Percentiles rank a stretch among this genome's conserved stretches.
Evolutionary conservation across 2,888 invertebrate genomes (phyloP).

Genomic region (Melanophora roralis): DNA sequence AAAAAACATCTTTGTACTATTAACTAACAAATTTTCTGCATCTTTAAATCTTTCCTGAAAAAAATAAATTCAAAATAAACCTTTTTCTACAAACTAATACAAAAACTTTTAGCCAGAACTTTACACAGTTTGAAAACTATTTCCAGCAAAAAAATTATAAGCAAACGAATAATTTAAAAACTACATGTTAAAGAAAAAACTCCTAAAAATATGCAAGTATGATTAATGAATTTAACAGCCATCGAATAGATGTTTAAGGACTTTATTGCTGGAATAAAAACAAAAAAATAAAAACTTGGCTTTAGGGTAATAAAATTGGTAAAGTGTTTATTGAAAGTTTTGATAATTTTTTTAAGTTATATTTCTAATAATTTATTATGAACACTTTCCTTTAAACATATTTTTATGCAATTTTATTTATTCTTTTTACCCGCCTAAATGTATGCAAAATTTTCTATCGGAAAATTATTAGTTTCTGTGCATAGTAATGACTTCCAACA

Average conservation of each 20-base stretch:
- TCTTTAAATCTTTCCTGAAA: conserved; percentile 39
- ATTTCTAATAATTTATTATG: conserved; percentile 1
- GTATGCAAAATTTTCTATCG: conserved; percentile 29
- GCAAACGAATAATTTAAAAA: conserved; percentile 30
- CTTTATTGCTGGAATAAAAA: conserved; percentile 30
- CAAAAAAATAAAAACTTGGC: not conserved
- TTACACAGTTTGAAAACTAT: conserved; percentile 7
- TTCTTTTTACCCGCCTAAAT: conserved; percentile 32
- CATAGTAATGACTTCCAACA: not conserved
- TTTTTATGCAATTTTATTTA: conserved; percentile 30
- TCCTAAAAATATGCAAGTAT: conserved; percentile 34
- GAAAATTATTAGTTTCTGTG: not conserved
- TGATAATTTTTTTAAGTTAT: not conserved
- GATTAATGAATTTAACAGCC: conserved; percentile 61
- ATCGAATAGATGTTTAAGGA: conserved; percentile 44
- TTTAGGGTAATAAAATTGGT: conserved; percentile 20
- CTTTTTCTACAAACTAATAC: not conserved
- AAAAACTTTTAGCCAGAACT: conserved; percentile 11
- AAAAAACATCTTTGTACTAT: conserved; percentile 36
- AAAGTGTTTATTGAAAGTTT: conserved; percentile 10
- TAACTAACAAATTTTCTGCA: conserved; percentile 51
- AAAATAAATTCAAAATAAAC: not conserved
- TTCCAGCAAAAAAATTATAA: not conserved
- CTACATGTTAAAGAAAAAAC: not conserved
- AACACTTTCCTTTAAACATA: not conserved